Evolutionary conservation across 2,797 vertebrate species (phyloP), one percentile per base, ranked within the genome.

Genomic region (Phalloptychus januarius): DNA sequence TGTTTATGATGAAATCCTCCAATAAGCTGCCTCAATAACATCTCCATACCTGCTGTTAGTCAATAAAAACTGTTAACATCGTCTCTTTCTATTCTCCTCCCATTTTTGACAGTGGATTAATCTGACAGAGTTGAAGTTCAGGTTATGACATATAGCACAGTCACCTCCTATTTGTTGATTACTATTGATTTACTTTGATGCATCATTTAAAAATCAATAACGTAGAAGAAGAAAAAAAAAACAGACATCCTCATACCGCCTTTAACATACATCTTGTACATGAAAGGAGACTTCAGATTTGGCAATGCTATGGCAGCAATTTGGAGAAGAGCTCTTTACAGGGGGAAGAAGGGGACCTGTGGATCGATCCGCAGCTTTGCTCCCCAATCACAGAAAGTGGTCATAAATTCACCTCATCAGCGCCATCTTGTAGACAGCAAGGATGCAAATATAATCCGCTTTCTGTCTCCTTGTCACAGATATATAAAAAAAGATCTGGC

Each of bases 141-240:
- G 93, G 94, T 95, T 96, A 94, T 96, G 96, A 97, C 96, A 96
- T 95, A 84, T 91, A 88, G 91, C 92, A 89, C 91, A 88, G 84
- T 91, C 92, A 93, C 95, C 95, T 96, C 93, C 97, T 97, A 98
- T 99, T 98, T 98, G 97, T 98, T 98, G 97, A 98, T 98, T 98
- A 95, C 96, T 98, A 99, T 99, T 97, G 98, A 99, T 98, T 98
- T 98, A 97, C 96, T 96, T 96, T 97, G 96, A 98, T 97, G 96
- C 95, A 96, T 97, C 94, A 98, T 98, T 97, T 97, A 97, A 98
- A 99, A 98, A 99, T 98, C 97, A 97, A 99, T 99, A 96, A 90
- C 88, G 74, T 67, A 79, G 91, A 87, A 94, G 92, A 96, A 96
- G 16, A 48, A 20, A 7, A 45, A 42, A 97, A 96, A 97, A 97